phyloP scores from a whole-genome alignment of 2,113 vertebrate genomes.

The Microcebus lehilahytsara region DNA sequence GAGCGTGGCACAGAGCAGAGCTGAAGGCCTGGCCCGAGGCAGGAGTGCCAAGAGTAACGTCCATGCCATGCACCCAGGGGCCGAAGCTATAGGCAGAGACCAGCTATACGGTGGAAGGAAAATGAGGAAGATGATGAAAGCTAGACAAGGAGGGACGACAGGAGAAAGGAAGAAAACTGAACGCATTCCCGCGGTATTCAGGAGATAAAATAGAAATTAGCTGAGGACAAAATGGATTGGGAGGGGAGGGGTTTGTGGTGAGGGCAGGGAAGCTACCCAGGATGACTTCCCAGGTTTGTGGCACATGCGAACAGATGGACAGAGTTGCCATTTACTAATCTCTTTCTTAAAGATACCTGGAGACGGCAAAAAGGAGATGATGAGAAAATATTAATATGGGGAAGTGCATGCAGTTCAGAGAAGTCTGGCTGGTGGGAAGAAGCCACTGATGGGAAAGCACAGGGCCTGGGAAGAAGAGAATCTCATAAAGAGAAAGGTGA shows the following conservation, averaged over 20 bases:
- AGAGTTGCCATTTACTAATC: neutral
- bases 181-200: neutral
- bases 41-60: neutral
- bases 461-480: neutral
- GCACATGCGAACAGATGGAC: neutral
- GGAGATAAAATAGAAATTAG: neutral
- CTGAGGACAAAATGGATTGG: neutral
- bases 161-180: neutral
- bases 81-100: neutral
- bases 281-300: neutral
- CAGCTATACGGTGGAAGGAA: neutral
- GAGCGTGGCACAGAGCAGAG: too few species aligned
- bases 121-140: neutral
- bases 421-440: neutral
- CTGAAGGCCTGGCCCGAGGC: neutral
- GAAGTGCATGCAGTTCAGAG: neutral
- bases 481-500: neutral
- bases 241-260: too few species aligned
- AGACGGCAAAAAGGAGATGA: neutral
- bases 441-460: neutral
- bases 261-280: neutral
- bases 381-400: neutral
- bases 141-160: neutral
- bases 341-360: neutral
- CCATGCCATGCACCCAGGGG: accelerated